phyloP scores from a whole-genome alignment of 2,113 vertebrate genomes.

The Odontesthes bonariensis region DNA sequence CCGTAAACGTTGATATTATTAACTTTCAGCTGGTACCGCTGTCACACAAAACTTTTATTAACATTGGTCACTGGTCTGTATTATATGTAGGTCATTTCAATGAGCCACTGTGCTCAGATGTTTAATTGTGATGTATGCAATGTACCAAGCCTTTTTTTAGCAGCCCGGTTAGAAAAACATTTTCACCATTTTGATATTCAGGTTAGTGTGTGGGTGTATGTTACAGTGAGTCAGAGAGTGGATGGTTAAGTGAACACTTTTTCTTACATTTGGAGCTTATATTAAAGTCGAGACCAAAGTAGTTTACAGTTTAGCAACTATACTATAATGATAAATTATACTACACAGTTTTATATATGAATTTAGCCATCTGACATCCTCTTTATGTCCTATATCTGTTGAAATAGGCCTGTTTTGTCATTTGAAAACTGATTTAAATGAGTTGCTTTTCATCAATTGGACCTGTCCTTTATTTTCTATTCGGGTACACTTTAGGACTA shows the following conservation, averaged over 20 bases:
- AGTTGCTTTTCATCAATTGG: background rate
- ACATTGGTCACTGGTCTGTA: background rate
- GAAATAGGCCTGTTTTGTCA: background rate
- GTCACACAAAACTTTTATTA: background rate
- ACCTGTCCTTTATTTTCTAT: background rate
- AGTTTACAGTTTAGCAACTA: too few species aligned
- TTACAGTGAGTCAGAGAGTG: background rate
- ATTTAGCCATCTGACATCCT: background rate
- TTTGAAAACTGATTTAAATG: background rate
- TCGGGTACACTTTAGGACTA: background rate
- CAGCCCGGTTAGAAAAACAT: background rate
- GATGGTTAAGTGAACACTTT: background rate
- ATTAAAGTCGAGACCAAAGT: too few species aligned
- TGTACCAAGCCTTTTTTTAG: background rate
- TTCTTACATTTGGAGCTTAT: too few species aligned
- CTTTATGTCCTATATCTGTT: background rate
- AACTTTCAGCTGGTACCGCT: background rate
- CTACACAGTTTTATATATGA: background rate
- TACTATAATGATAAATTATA: too few species aligned
- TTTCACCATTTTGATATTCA: background rate
- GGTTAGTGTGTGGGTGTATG: background rate
- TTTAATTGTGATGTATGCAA: background rate
- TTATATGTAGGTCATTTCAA: background rate
- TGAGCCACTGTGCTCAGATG: background rate
- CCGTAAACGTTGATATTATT: conserved; percentile 3